These are phyloP conservation scores for Pseudorasbora parva DNA, from an alignment of 2,113 vertebrate species.

Conservation along the genomic window DNA sequence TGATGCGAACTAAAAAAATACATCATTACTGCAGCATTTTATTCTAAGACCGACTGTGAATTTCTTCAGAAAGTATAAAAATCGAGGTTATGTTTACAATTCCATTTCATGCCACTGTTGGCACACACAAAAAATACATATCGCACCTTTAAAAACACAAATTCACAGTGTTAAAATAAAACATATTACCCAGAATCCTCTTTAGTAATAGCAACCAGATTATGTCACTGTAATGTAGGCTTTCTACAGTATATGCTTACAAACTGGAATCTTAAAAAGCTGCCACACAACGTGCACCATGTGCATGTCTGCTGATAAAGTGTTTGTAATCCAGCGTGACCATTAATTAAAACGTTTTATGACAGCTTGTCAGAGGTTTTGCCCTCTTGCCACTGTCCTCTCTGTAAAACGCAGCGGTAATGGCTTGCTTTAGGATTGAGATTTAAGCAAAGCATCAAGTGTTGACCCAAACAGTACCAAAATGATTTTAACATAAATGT, in stretches of 20 bases:
- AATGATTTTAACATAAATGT: neutral
- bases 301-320: slow-evolving; percentile 12
- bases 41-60: neutral
- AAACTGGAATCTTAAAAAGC: neutral
- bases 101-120: neutral
- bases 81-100: neutral
- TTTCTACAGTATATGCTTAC: neutral
- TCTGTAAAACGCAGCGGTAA: neutral
- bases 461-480: neutral
- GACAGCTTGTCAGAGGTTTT: slow-evolving; percentile 3
- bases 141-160: neutral
- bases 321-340: neutral
- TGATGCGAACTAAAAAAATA: too few relatives aligned
- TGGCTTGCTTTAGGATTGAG: neutral
- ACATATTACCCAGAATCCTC: neutral
- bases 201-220: neutral
- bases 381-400: neutral
- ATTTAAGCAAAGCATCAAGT: too few relatives aligned
- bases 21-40: too few relatives aligned
- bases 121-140: neutral
- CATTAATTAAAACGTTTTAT: slow-evolving; percentile 5
- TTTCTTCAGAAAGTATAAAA: neutral
- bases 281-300: neutral
- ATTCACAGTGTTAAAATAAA: neutral
- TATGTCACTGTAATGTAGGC: neutral